Evolutionary conservation across 2,888 invertebrate species (phyloP).

Genomic region (Scelioninae gen. 1): DNA sequence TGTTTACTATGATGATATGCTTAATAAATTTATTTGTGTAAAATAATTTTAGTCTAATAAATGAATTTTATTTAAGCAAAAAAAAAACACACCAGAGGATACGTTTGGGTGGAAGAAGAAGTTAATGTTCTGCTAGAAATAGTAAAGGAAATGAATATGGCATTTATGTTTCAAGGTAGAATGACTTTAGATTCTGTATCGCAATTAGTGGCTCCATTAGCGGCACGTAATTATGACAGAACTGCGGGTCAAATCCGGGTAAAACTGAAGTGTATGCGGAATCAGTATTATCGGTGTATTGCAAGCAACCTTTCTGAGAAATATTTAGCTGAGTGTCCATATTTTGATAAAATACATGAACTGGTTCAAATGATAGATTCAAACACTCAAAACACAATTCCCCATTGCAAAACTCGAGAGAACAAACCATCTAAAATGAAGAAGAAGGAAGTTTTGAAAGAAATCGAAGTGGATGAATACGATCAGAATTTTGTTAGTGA

Average conservation of each 20-base stretch:
- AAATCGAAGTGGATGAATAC: constrained; percentile 54
- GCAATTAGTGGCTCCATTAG: constrained; percentile 70
- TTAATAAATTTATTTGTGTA: too few species aligned
- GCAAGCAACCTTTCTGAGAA: constrained; percentile 55
- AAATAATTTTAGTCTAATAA: too few species aligned
- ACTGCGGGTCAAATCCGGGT: constrained; percentile 73
- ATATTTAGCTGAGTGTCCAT: constrained; percentile 71
- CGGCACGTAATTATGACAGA: constrained; percentile 67
- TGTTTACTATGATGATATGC: too few species aligned
- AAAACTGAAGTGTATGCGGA: constrained; percentile 72
- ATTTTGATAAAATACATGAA: constrained; percentile 73
- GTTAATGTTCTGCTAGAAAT: constrained; percentile 68
- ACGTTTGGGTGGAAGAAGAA: constrained; percentile 73
- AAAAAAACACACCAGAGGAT: constrained; percentile 63
- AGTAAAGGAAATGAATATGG: constrained; percentile 70
- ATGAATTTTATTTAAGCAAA: constrained; percentile 39
- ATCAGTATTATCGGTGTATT: constrained; percentile 72
- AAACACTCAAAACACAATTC: background rate
- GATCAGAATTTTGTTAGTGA: constrained; percentile 54
- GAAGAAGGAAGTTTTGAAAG: constrained; percentile 42
- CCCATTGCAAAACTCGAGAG: too few species aligned
- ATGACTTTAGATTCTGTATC: constrained; percentile 71
- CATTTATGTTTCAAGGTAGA: constrained; percentile 66
- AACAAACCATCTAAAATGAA: constrained; percentile 3
- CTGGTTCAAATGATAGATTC: constrained; percentile 65